phyloP scores from a whole-genome alignment of 1,140 invertebrate genomes.

The Tetraneura akinire region DNA sequence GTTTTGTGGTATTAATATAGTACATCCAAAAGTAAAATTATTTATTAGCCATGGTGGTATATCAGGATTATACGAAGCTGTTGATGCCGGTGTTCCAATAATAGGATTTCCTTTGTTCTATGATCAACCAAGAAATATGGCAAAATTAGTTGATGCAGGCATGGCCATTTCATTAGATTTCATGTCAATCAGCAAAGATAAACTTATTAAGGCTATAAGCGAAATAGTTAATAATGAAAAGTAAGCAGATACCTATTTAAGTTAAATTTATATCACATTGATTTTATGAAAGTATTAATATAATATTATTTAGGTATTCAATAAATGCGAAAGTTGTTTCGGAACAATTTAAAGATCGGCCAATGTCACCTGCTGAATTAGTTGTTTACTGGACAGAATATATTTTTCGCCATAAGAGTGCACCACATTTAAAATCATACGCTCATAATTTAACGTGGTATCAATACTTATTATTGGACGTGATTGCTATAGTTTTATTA shows the following conservation, averaged over 20 bases:
- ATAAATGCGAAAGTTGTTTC: no score
- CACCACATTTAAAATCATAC: no score
- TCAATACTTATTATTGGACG: no score
- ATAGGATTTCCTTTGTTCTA: conserved; percentile 69
- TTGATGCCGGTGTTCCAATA: conserved; percentile 70
- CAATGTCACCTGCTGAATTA: no score
- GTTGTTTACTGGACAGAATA: no score
- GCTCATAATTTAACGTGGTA: no score
- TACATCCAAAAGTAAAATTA: conserved; percentile 67
- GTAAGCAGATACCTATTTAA: neutral
- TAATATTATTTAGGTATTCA: no score
- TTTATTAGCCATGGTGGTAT: conserved; percentile 66
- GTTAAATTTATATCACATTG: neutral
- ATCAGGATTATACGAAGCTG: conserved; percentile 64
- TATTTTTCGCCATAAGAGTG: no score
- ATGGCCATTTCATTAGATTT: conserved; percentile 57
- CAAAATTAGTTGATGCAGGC: conserved; percentile 55
- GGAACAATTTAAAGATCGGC: no score
- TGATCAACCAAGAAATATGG: conserved; percentile 64
- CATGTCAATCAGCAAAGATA: conserved; percentile 57
- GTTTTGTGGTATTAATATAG: conserved; percentile 56
- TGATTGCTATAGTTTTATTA: no score
- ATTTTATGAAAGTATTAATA: neutral
- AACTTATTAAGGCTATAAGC: neutral
- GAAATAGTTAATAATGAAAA: conserved; percentile 11